phyloP scores from a whole-genome alignment of 2,888 invertebrate species.

The Clivina fossor region DNA sequence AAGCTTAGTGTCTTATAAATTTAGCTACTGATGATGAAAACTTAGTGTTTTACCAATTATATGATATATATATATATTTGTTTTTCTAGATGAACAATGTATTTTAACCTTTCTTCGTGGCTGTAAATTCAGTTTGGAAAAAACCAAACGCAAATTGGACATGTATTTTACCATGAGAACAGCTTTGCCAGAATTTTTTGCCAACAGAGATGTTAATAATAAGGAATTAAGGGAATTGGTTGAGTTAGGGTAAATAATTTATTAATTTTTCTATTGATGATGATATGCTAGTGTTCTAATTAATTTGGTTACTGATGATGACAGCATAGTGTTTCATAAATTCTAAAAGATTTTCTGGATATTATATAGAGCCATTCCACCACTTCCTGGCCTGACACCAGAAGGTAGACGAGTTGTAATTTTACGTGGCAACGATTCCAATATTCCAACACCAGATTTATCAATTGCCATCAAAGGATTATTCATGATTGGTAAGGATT shows the following conservation, averaged over 20 bases:
- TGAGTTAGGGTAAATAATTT: constrained; percentile 70
- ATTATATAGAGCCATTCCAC: constrained; percentile 74
- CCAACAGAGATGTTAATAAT: constrained; percentile 70
- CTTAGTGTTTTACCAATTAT: no score
- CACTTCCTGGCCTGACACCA: constrained; percentile 78
- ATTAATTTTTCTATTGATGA: no score
- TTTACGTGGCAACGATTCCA: constrained; percentile 70
- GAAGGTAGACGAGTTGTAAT: constrained; percentile 76
- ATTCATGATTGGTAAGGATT: constrained; percentile 70
- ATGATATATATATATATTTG: not conserved
- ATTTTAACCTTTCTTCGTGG: constrained; percentile 81
- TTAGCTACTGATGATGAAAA: no score
- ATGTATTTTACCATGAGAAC: constrained; percentile 87
- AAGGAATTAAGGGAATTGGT: constrained; percentile 72
- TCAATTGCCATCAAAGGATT: constrained; percentile 80
- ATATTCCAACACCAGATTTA: constrained; percentile 69
- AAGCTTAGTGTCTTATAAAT: no score
- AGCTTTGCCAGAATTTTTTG: constrained; percentile 80
- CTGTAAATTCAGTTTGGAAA: constrained; percentile 84
- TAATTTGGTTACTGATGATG: no score
- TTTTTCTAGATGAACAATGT: constrained; percentile 67
- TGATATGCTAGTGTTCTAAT: no score
- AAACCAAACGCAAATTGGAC: constrained; percentile 81
- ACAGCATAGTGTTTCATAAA: no score
- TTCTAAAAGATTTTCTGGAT: no score